These are phyloP conservation scores for Ctenicera cuprea DNA, from an alignment of 2,888 invertebrate genomes.

Conservation along the genomic window DNA sequence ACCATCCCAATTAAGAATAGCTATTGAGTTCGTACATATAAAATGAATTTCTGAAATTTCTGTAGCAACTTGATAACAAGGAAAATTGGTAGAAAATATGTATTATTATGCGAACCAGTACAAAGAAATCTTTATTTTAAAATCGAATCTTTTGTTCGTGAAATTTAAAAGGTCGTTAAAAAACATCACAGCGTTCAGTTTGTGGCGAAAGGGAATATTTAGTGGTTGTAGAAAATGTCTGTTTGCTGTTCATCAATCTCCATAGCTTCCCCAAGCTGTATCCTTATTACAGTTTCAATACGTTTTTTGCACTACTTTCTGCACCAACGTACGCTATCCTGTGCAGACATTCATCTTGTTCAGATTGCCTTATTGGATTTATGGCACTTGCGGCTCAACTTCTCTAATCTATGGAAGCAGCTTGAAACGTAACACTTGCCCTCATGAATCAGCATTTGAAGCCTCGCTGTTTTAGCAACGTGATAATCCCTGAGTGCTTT, in stretches of 20 bases:
- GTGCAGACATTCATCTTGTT: constrained; percentile 60
- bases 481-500: constrained; percentile 47
- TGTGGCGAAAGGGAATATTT: too few species aligned
- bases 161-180: constrained; percentile 10
- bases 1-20: neutral
- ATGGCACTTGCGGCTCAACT: constrained; percentile 56
- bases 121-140: neutral
- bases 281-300: constrained; percentile 56
- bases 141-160: neutral
- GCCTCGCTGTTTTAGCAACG: constrained; percentile 39
- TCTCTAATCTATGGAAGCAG: constrained; percentile 51
- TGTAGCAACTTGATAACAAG: neutral
- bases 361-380: constrained; percentile 60
- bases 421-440: constrained; percentile 55
- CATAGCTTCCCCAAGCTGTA: constrained; percentile 50
- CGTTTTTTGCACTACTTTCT: constrained; percentile 50
- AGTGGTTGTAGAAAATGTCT: neutral
- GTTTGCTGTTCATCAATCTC: constrained; percentile 59
- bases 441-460: constrained; percentile 55
- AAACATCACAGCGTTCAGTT: neutral
- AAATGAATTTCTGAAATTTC: neutral
- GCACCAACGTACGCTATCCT: constrained; percentile 51
- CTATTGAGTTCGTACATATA: neutral
- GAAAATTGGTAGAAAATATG: neutral
- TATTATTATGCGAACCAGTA: neutral